Conservation (phyloP, 1,140 invertebrate genomes). For the Globodera rostochiensis region DNA sequence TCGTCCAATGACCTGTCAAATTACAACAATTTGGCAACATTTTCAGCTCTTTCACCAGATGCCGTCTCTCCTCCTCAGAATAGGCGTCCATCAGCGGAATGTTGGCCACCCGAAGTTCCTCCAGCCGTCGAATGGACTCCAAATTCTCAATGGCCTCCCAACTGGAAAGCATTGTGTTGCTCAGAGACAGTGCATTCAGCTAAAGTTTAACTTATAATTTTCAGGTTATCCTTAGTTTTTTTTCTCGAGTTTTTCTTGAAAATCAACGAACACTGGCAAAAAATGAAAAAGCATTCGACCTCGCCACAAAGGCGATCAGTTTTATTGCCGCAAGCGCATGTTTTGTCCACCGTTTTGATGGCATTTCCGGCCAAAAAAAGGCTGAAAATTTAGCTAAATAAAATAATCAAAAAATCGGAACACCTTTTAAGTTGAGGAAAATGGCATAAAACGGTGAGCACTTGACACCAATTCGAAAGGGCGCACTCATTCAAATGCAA, state of each 20-base stretch:
- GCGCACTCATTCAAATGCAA: slow-evolving; percentile 40
- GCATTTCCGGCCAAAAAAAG: slow-evolving; percentile 22
- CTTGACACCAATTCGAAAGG: slow-evolving; percentile 33
- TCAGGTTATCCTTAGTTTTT: too few relatives aligned
- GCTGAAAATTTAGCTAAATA: neutral
- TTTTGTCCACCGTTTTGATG: slow-evolving; percentile 1
- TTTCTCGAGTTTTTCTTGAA: slow-evolving; percentile 1
- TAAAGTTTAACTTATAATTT: neutral
- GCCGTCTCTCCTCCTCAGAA: slow-evolving; percentile 20
- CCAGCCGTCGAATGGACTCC: slow-evolving; percentile 16
- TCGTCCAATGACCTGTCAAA: slow-evolving; percentile 34
- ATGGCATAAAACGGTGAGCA: slow-evolving; percentile 1
- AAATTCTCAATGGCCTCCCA: slow-evolving; percentile 40
- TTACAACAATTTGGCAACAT: neutral
- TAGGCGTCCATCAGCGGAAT: slow-evolving; percentile 29
- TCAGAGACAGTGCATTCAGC: slow-evolving; percentile 18
- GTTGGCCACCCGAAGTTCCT: slow-evolving; percentile 28
- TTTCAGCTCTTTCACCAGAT: neutral
- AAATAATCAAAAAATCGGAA: neutral
- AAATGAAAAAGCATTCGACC: neutral
- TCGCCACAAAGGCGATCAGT: slow-evolving; percentile 11
- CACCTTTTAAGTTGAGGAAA: slow-evolving; percentile 29
- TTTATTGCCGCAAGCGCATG: neutral
- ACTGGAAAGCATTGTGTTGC: slow-evolving; percentile 19
- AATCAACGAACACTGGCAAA: slow-evolving; percentile 2